Percentiles rank a stretch among this genome's conserved stretches.
Evolutionary conservation across 2,888 invertebrate genomes (phyloP).

Genomic region (Agrypnus murinus): DNA sequence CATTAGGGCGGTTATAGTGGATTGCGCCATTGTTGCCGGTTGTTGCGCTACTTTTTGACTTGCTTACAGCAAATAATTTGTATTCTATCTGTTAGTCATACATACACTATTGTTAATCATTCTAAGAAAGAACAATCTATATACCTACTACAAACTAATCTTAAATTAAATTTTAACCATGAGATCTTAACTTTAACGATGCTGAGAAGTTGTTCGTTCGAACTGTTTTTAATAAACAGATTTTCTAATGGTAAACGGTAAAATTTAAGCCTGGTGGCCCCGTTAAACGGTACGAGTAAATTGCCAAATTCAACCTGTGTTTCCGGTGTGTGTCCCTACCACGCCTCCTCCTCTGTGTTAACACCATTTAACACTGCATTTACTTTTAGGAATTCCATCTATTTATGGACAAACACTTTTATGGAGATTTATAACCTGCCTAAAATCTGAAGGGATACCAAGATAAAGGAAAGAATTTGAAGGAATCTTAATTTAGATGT

Average conservation of each 20-base stretch:
- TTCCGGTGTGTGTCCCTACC: conserved; percentile 24
- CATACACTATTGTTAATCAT: conserved; percentile 36
- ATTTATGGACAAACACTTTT: conserved; percentile 9
- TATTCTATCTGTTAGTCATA: conserved; percentile 45
- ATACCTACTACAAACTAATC: no score
- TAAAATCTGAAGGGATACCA: not conserved
- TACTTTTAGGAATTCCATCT: conserved; percentile 7
- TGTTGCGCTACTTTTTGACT: conserved; percentile 36
- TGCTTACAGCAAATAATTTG: conserved; percentile 32
- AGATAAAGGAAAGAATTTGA: conserved; percentile 17
- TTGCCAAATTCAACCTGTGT: conserved; percentile 24
- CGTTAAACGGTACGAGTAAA: conserved; percentile 22
- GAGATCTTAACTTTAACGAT: no score
- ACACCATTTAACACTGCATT: conserved; percentile 20
- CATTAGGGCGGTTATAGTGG: conserved; percentile 1
- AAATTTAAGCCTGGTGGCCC: conserved; percentile 9
- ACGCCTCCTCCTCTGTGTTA: conserved; percentile 17
- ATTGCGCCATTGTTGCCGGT: conserved; percentile 1
- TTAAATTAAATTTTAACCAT: conserved; percentile 8
- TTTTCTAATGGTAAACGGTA: conserved; percentile 24
- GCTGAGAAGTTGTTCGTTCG: no score
- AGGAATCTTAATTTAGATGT: conserved; percentile 14
- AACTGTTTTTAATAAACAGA: not conserved
- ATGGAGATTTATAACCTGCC: conserved; percentile 6
- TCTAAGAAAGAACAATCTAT: conserved; percentile 37